Evolutionary conservation across 2,888 invertebrate species (phyloP).

Genomic region (Labia minor): DNA sequence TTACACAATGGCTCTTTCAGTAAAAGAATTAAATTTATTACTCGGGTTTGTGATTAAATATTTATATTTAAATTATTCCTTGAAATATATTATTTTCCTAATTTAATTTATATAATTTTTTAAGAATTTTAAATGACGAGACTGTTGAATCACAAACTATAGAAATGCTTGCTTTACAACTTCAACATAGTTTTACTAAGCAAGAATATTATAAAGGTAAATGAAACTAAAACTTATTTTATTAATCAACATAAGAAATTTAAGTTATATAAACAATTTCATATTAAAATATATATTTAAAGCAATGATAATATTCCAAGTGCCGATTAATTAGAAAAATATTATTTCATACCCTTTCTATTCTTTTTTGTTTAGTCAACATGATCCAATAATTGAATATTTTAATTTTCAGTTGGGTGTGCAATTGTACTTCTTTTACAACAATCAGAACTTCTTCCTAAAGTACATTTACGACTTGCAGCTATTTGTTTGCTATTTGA

Average conservation of each 20-base stretch:
- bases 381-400: too few relatives aligned
- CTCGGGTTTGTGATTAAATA: constrained; percentile 35
- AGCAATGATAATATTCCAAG: background rate
- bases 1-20: constrained; percentile 42
- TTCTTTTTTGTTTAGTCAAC: too few relatives aligned
- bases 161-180: constrained; percentile 61
- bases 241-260: background rate
- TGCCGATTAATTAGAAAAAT: too few relatives aligned
- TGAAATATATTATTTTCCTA: constrained; percentile 15
- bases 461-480: constrained; percentile 54
- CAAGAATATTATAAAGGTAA: constrained; percentile 66
- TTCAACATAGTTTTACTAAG: constrained; percentile 67
- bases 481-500: constrained; percentile 59
- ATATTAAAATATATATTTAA: constrained; percentile 5
- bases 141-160: constrained; percentile 62
- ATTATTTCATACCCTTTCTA: too few relatives aligned
- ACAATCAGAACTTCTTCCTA: constrained; percentile 57
- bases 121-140: constrained; percentile 60
- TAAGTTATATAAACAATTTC: background rate
- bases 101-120: constrained; percentile 30
- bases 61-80: background rate
- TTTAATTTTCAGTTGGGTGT: constrained; percentile 43
- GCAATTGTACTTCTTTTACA: constrained; percentile 52
- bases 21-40: constrained; percentile 42
- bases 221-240: constrained; percentile 29